phyloP scores from a whole-genome alignment of 2,888 invertebrate species.

The Anaspis maculata region DNA sequence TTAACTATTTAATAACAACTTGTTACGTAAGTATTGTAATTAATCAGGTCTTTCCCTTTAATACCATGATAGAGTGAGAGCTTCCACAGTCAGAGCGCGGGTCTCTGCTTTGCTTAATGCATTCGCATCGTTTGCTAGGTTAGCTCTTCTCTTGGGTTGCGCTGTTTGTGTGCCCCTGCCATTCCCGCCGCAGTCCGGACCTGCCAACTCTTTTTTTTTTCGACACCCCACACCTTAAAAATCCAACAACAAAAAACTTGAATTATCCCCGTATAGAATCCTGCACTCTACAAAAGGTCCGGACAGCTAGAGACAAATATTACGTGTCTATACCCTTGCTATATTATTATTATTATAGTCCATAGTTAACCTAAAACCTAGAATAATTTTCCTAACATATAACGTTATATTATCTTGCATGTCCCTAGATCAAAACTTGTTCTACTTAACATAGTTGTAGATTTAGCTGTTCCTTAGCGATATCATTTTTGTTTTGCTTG shows the following conservation, averaged over 20 bases:
- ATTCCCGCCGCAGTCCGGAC: constrained; percentile 18
- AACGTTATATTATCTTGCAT: constrained; percentile 41
- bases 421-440: constrained; percentile 38
- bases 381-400: constrained; percentile 41
- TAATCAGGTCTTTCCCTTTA: constrained; percentile 39
- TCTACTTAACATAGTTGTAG: constrained; percentile 39
- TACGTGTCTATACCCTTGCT: constrained; percentile 33
- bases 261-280: not conserved
- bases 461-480: constrained; percentile 36
- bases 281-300: constrained; percentile 2
- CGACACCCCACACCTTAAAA: too few relatives aligned
- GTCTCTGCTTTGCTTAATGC: constrained; percentile 43
- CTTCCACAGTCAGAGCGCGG: constrained; percentile 43
- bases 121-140: constrained; percentile 38
- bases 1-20: constrained; percentile 29
- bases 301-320: constrained; percentile 14
- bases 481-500: constrained; percentile 11
- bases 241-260: too few relatives aligned
- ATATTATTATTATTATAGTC: constrained; percentile 40
- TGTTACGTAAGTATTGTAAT: constrained; percentile 31
- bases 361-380: constrained; percentile 39
- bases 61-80: constrained; percentile 42
- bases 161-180: constrained; percentile 34
- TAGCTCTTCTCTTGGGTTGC: constrained; percentile 41
- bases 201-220: constrained; percentile 2